These are phyloP conservation scores for Parus major DNA, from an alignment of 2,113 vertebrate species.

Conservation along the genomic window DNA sequence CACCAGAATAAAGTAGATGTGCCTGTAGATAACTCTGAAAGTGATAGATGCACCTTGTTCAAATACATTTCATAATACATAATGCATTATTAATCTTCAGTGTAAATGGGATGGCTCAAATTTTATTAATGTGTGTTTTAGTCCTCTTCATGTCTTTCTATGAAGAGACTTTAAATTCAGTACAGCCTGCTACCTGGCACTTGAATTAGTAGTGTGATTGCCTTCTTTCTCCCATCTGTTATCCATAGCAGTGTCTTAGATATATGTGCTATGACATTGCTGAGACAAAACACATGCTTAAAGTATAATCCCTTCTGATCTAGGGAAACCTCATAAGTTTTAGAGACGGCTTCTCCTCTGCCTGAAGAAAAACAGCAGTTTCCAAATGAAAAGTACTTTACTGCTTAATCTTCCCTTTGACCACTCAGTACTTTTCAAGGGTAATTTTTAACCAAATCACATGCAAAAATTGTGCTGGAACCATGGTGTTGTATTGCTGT, in stretches of 20 bases:
- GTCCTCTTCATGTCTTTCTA: not conserved
- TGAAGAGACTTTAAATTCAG: not conserved
- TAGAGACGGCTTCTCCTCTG: not conserved
- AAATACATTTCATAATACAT: not conserved
- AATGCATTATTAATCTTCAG: not conserved
- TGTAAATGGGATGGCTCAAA: not conserved
- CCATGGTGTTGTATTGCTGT: fast-evolving
- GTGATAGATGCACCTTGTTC: not conserved
- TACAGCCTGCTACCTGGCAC: not conserved
- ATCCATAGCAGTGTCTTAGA: not conserved
- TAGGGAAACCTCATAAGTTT: not conserved
- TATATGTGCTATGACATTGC: not conserved
- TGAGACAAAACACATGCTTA: not conserved
- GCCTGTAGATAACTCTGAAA: not conserved
- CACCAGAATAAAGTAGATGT: not conserved
- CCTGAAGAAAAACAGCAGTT: not conserved
- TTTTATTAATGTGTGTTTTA: not conserved
- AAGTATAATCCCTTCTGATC: not conserved
- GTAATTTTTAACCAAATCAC: not conserved
- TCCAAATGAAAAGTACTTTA: not conserved
- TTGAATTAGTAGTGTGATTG: not conserved
- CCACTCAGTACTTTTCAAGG: not conserved
- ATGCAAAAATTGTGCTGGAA: not conserved
- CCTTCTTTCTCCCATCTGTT: not conserved
- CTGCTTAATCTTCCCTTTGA: not conserved